These are phyloP conservation scores for Symphodus melops DNA, from an alignment of 2,113 vertebrate genomes.

Conservation along the genomic window DNA sequence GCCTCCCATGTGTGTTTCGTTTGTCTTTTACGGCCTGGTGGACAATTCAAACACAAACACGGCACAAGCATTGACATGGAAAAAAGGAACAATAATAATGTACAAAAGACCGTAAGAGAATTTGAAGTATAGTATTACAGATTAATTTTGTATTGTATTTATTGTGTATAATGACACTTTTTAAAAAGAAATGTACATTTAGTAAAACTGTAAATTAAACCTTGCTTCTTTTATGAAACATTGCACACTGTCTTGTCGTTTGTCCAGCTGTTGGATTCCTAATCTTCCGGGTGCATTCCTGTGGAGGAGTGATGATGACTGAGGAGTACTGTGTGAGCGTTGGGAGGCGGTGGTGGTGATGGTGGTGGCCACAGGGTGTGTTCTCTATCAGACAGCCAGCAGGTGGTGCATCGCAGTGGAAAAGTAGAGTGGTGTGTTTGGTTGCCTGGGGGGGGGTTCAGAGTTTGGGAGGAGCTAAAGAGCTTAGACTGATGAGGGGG, in stretches of 20 bases:
- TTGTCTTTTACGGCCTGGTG: constrained; percentile 68
- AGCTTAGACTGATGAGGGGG: constrained; percentile 26
- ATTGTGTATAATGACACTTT: constrained; percentile 98
- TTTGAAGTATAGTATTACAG: constrained; percentile 97
- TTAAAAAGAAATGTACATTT: constrained; percentile 98
- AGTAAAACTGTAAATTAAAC: constrained; percentile 99
- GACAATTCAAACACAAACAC: constrained; percentile 85
- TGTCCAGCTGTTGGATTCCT: constrained; percentile 4
- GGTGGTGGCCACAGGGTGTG: constrained; percentile 2
- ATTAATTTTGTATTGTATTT: constrained; percentile 99
- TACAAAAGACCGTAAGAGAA: constrained; percentile 85
- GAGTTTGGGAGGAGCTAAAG: constrained; percentile 42
- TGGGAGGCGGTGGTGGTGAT: not conserved
- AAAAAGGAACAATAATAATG: constrained; percentile 85
- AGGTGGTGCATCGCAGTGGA: constrained; percentile 71
- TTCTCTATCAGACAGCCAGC: constrained; percentile 59
- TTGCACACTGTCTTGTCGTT: constrained; percentile 13
- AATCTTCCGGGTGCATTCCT: constrained; percentile 13
- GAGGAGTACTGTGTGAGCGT: constrained; percentile 4
- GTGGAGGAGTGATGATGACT: constrained; percentile 23
- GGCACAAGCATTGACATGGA: constrained; percentile 80
- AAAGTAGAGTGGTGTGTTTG: constrained; percentile 15
- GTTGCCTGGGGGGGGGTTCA: not conserved
- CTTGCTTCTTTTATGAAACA: constrained; percentile 91
- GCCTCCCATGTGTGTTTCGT: constrained; percentile 42